phyloP scores from a whole-genome alignment of 2,888 invertebrate genomes.

The Trichogramma evanescens region DNA sequence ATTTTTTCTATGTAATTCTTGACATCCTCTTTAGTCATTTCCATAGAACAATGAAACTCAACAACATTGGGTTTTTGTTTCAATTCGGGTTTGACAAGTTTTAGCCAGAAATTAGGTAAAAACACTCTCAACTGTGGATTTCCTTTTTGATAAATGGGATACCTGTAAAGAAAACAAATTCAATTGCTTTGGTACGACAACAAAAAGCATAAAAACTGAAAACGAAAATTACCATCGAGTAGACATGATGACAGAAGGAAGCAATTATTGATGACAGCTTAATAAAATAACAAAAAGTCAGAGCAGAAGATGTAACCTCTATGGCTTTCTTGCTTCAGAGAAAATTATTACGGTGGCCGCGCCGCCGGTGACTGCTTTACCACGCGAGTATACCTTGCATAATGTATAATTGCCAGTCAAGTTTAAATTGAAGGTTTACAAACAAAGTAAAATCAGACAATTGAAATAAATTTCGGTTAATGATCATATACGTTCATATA shows the following conservation, averaged over 20 bases:
- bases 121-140: slow-evolving; percentile 91
- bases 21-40: slow-evolving; percentile 88
- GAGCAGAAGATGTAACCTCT: too few relatives aligned
- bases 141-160: slow-evolving; percentile 84
- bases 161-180: slow-evolving; percentile 52
- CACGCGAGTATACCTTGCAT: too few relatives aligned
- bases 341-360: too few relatives aligned
- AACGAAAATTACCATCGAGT: slow-evolving; percentile 18
- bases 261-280: too few relatives aligned
- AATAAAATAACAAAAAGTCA: too few relatives aligned
- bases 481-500: too few relatives aligned
- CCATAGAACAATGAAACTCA: slow-evolving; percentile 82
- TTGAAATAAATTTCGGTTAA: too few relatives aligned
- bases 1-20: slow-evolving; percentile 93
- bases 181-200: neutral
- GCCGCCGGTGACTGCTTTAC: too few relatives aligned
- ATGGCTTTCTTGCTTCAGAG: too few relatives aligned
- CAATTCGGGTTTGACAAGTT: slow-evolving; percentile 64
- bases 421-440: too few relatives aligned
- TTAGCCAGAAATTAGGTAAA: slow-evolving; percentile 97
- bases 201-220: neutral
- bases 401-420: too few relatives aligned
- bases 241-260: slow-evolving; percentile 7
- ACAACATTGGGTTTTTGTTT: slow-evolving; percentile 78
- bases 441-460: too few relatives aligned